These are phyloP conservation scores for Lepus townsendii DNA, from an alignment of 2,797 vertebrate species.

Conservation along the genomic window DNA sequence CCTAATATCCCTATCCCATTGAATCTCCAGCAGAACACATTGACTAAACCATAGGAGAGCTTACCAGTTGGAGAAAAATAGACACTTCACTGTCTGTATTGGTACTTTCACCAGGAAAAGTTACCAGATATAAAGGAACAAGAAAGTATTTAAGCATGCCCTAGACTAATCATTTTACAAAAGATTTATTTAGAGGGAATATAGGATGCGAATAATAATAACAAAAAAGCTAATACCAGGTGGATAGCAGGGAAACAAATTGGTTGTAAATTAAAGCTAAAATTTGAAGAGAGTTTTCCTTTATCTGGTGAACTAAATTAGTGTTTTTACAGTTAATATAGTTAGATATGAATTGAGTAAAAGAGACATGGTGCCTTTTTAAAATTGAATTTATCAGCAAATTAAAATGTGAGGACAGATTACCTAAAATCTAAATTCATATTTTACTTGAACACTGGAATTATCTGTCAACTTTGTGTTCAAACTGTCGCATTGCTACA, in stretches of 20 bases:
- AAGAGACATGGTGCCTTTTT: not conserved
- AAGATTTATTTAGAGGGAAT: slow-evolving; percentile 18
- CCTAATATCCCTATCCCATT: not conserved
- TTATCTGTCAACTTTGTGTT: not conserved
- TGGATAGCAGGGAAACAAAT: not conserved
- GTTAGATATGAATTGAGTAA: not conserved
- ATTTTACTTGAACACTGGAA: not conserved
- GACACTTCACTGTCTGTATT: not conserved
- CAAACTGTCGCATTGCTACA: not conserved
- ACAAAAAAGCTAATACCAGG: not conserved
- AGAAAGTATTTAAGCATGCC: not conserved
- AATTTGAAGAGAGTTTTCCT: not conserved
- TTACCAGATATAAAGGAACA: not conserved
- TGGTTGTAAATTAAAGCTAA: not conserved
- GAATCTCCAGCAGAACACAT: not conserved
- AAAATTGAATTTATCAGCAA: not conserved
- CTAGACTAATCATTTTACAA: not conserved
- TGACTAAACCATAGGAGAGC: not conserved
- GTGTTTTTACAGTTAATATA: not conserved
- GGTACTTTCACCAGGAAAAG: not conserved
- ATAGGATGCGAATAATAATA: not conserved
- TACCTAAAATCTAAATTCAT: not conserved
- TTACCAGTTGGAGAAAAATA: not conserved
- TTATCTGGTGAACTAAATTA: slow-evolving; percentile 43
- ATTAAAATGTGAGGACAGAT: not conserved